Evolutionary conservation across 2,113 vertebrate species (phyloP).

Genomic region (Uria lomvia): DNA sequence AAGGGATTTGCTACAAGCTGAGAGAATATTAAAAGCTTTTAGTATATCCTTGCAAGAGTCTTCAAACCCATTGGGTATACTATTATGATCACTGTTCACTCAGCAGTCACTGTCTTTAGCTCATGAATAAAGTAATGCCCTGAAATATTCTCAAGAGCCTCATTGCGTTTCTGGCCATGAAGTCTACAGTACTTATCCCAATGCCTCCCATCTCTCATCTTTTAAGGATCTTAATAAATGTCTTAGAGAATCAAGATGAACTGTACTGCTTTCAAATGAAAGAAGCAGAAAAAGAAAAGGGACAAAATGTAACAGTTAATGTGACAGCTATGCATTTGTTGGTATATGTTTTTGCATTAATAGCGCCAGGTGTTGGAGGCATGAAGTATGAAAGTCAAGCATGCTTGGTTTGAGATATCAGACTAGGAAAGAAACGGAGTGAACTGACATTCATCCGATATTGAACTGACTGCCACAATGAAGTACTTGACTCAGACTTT

Average conservation of each 20-base stretch:
- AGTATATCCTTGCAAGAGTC: not conserved
- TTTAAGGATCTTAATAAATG: conserved; percentile 24
- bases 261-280: not conserved
- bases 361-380: not conserved
- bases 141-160: conserved; percentile 23
- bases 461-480: not conserved
- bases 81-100: not conserved
- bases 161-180: not conserved
- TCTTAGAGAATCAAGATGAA: not conserved
- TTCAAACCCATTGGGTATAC: not conserved
- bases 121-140: conserved; percentile 43
- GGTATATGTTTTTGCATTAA: not conserved
- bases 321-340: not conserved
- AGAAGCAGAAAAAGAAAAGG: not conserved
- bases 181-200: not conserved
- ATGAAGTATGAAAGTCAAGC: not conserved
- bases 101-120: not conserved
- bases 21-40: conserved; percentile 31
- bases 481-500: not conserved
- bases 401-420: not conserved
- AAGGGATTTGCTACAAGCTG: not conserved
- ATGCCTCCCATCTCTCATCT: not conserved
- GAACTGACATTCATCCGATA: not conserved
- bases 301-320: not conserved
- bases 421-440: not conserved